Conservation (phyloP, 2,113 vertebrate species). For the Lipotes vexillifer region DNA sequence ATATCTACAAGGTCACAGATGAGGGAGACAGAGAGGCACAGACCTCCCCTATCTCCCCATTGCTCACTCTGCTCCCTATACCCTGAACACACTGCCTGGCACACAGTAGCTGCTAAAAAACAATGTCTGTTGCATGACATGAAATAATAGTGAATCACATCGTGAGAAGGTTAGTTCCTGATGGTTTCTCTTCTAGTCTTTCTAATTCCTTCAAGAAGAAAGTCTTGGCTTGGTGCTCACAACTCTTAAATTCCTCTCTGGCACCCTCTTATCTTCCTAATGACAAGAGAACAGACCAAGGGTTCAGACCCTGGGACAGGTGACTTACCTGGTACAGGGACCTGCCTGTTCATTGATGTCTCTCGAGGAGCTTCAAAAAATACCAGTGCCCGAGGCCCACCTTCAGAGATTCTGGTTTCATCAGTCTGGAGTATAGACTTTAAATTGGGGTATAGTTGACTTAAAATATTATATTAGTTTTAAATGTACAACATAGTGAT, state of each 20-base stretch:
- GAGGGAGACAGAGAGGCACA: no score
- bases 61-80: no score
- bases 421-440: background rate
- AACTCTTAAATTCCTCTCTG: background rate
- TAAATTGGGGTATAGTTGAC: no score
- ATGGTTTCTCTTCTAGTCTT: background rate
- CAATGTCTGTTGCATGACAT: background rate
- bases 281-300: background rate
- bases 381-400: no score
- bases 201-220: background rate
- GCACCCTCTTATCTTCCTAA: no score
- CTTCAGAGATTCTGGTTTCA: background rate
- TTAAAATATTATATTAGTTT: no score
- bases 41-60: no score
- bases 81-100: no score
- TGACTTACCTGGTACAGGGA: background rate
- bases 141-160: background rate
- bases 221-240: background rate
- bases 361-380: background rate
- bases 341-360: background rate
- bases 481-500: no score
- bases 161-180: background rate
- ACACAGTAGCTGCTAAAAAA: background rate
- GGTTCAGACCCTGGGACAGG: background rate
- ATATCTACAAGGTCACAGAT: no score